Conservation (phyloP, 92 coral and sea anemone species). For the Epizoanthus rinbou region DNA sequence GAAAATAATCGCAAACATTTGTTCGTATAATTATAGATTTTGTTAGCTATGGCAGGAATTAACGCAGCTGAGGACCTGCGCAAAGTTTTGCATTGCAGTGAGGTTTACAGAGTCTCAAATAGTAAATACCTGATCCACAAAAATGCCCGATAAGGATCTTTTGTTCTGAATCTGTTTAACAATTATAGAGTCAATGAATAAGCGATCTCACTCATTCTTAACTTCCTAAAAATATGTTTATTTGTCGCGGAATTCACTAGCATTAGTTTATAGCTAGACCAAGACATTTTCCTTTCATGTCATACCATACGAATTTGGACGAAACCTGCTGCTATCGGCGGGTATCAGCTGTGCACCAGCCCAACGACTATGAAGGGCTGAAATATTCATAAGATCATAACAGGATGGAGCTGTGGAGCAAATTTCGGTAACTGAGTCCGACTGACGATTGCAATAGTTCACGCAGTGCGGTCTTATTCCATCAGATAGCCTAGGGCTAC, state of each 20-base stretch:
- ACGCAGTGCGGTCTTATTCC: background rate
- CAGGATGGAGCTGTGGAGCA: slow-evolving; percentile 20
- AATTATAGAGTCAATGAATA: background rate
- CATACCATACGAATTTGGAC: slow-evolving; percentile 6
- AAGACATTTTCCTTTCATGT: slow-evolving; percentile 25
- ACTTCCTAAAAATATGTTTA: background rate
- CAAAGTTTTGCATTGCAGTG: background rate
- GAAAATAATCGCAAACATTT: background rate
- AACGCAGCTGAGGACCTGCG: background rate
- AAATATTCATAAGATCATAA: slow-evolving; percentile 28
- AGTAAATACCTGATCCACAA: background rate
- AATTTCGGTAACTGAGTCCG: background rate
- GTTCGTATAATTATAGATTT: slow-evolving; percentile 7
- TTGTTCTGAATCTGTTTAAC: too few species aligned
- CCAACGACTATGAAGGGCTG: slow-evolving; percentile 23
- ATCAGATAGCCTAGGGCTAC: background rate
- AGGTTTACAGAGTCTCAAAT: background rate
- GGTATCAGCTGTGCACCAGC: slow-evolving; percentile 43
- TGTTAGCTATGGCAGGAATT: background rate
- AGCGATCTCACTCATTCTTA: background rate
- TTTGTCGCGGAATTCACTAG: background rate
- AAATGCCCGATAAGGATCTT: background rate
- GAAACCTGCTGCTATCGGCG: slow-evolving; percentile 40
- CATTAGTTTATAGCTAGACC: background rate
- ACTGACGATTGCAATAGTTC: background rate